A percentile compares a stretch with the other conserved stretches of the same genome.
These are phyloP conservation scores for Marmota flaviventris DNA, from an alignment of 2,113 vertebrate species.

Conservation along the genomic window DNA sequence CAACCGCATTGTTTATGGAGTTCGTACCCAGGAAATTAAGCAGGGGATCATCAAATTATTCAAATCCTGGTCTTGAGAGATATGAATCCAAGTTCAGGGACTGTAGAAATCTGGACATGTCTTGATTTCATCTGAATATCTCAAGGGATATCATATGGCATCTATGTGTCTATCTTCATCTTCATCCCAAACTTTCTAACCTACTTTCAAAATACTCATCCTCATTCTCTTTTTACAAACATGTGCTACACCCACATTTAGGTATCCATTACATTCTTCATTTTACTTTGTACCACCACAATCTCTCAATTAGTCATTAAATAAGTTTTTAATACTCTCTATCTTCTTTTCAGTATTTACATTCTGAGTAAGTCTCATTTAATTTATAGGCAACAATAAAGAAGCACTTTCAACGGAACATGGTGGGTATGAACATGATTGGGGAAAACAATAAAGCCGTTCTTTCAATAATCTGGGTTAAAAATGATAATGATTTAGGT, in stretches of 20 bases:
- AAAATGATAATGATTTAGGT: background rate
- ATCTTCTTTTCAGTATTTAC: background rate
- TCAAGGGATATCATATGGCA: background rate
- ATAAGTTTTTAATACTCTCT: background rate
- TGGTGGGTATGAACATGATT: too few species aligned
- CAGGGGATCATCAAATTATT: constrained; percentile 70
- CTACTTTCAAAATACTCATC: background rate
- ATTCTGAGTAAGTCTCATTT: background rate
- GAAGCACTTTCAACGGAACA: background rate
- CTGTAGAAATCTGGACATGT: background rate
- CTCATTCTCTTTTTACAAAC: background rate
- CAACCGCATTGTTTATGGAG: constrained; percentile 77
- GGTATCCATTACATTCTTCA: background rate
- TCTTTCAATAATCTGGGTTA: background rate
- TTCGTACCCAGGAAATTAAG: constrained; percentile 77
- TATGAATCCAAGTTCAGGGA: background rate
- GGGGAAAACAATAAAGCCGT: background rate
- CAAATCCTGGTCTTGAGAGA: constrained; percentile 17
- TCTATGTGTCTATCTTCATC: background rate
- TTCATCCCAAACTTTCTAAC: constrained; percentile 22
- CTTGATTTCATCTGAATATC: background rate
- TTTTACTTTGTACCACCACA: background rate
- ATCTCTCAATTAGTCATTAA: background rate
- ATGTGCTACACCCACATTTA: background rate
- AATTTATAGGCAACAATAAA: background rate